Base-by-base conservation (phyloP, 2,888 invertebrate species). In the Drosophila niveifrons region DNA sequence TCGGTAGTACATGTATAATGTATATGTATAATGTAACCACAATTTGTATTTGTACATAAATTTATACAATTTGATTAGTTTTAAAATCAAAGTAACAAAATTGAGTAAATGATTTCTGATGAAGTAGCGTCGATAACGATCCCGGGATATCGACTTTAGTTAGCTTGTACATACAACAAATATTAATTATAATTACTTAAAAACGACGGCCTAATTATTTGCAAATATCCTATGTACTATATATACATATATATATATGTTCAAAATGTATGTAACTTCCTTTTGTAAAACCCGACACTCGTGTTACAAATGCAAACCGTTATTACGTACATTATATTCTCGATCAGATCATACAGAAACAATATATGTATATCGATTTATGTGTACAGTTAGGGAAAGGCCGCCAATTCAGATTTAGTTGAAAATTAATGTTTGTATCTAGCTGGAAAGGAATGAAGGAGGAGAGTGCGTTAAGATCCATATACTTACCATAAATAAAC, bases 1-100 rank as follows among this genome's bases (percentile, higher is more conserved):
- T 29, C 55, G 18, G 55, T 47, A 55, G 23, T 55, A 48, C 55
- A 28, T 36, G 47, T 51, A 36, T 39, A 11, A 34, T 34, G 34
- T 34, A 34, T 34, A 43, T 63, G 66, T 81, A 67, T 66, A 66
- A 66, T 85, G 75, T 84, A 85, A 80, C 57, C 78, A 59, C 59
- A 68, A 66, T 80, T 75, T 77, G 66, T 85, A 86, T 71, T 36
- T 87, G 83, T 84, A 84, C 71, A 84, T 87, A 84, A 67, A 73
- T 67, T 82, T 75, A 75, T 78, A 79, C 58, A 75, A 76, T 78
- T 83, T 86, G 79, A 75, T 86, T 85, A 82, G 85, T 79, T 73
- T 81, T 83, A 75, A 76, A 52, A 64, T 50, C 47, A 50, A 57
- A 59, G 18, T 39, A n/a, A 29, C 18, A 43, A 66, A 67, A 59